phyloP scores from a whole-genome alignment of 2,888 invertebrate species.

The Zygothrica quintamaculata region DNA sequence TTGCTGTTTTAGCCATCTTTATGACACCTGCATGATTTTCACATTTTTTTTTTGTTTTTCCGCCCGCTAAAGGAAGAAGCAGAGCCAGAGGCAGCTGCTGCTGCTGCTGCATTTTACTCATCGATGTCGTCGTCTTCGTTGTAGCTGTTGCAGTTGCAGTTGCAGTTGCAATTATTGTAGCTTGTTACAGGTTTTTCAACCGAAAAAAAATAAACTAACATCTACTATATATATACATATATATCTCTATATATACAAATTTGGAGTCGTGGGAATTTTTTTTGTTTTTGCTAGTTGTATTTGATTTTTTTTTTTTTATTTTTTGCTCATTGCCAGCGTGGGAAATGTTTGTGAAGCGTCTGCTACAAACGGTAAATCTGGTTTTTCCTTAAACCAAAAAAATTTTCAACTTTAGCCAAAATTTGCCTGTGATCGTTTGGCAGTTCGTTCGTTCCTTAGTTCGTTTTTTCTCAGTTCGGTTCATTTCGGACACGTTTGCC shows the following conservation, averaged over 20 bases:
- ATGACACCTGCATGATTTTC: conserved; percentile 79
- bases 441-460: conserved; percentile 39
- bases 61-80: conserved; percentile 52
- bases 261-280: conserved; percentile 82
- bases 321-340: conserved; percentile 68
- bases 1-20: conserved; percentile 53
- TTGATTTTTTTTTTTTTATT: conserved; percentile 26
- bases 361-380: conserved; percentile 75
- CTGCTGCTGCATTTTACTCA: conserved; percentile 40
- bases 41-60: conserved; percentile 40
- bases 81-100: conserved; percentile 1
- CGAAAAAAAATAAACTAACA: conserved; percentile 43
- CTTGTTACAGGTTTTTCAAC: conserved; percentile 69
- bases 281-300: conserved; percentile 40
- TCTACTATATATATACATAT: conserved; percentile 43
- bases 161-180: conserved; percentile 71
- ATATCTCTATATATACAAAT: conserved; percentile 74
- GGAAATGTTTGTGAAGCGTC: conserved; percentile 71
- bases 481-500: conserved; percentile 35
- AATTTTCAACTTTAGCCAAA: conserved; percentile 48
- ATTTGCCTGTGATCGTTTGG: conserved; percentile 72
- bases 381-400: conserved; percentile 70
- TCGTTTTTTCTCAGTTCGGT: conserved; percentile 20
- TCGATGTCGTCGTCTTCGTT: conserved; percentile 24
- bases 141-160: conserved; percentile 21